These are phyloP conservation scores for Scaptomyza caliginosa DNA, from an alignment of 2,888 invertebrate genomes.

Conservation along the genomic window DNA sequence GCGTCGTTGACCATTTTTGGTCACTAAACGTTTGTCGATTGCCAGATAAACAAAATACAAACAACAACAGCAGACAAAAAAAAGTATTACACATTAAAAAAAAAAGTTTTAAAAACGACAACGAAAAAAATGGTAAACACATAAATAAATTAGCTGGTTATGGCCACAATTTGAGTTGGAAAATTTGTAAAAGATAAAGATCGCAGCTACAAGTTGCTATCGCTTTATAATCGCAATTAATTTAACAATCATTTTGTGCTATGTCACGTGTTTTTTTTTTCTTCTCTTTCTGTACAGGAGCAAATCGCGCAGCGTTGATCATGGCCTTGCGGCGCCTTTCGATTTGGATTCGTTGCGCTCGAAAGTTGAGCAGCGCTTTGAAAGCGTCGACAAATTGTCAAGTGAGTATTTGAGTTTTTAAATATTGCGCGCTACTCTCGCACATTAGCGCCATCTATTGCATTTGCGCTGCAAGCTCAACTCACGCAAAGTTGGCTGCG, in stretches of 20 bases:
- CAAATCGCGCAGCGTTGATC: slow-evolving; percentile 95
- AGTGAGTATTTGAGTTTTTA: slow-evolving; percentile 80
- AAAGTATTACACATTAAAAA: slow-evolving; percentile 20
- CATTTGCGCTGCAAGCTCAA: slow-evolving; percentile 2
- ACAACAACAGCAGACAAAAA: slow-evolving; percentile 24
- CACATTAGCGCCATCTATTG: slow-evolving; percentile 36
- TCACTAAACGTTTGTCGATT: slow-evolving; percentile 47
- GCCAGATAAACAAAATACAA: slow-evolving; percentile 58
- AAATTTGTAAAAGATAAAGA: slow-evolving; percentile 78
- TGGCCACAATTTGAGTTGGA: slow-evolving; percentile 68
- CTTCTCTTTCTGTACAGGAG: slow-evolving; percentile 88
- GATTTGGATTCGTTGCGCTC: slow-evolving; percentile 93
- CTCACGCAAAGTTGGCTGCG: slow-evolving; percentile 36
- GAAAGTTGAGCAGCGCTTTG: slow-evolving; percentile 94
- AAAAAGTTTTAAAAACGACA: slow-evolving; percentile 21
- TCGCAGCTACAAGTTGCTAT: slow-evolving; percentile 59
- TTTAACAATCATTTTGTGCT: slow-evolving; percentile 41
- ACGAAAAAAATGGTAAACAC: slow-evolving; percentile 18
- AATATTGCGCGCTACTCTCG: slow-evolving; percentile 15
- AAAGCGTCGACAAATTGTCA: slow-evolving; percentile 89
- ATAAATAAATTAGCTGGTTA: slow-evolving; percentile 66
- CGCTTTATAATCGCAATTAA: slow-evolving; percentile 53
- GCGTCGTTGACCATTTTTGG: slow-evolving; percentile 64
- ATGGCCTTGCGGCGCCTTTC: slow-evolving; percentile 93
- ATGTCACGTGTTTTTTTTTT: slow-evolving; percentile 25